Conservation (phyloP, 2,113 vertebrate species). For the Calypte anna region DNA sequence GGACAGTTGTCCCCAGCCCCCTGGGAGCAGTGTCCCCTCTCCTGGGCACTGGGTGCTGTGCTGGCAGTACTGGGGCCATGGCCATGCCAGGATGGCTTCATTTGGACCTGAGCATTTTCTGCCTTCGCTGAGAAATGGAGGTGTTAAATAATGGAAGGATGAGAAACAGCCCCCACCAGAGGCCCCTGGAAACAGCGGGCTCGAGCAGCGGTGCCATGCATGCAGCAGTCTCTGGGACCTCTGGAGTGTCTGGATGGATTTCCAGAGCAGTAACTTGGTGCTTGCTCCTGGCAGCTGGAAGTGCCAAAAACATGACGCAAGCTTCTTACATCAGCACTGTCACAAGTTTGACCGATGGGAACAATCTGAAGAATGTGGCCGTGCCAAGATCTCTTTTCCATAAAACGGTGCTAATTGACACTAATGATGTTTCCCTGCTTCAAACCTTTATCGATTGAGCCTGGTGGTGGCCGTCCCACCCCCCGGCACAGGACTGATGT, state of each 20-base stretch:
- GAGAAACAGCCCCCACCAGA: rapidly evolving
- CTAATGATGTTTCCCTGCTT: conserved; percentile 13
- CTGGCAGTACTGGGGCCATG: background rate
- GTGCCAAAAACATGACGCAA: background rate
- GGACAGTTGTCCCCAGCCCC: background rate
- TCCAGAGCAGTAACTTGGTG: rapidly evolving
- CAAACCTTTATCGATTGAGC: background rate
- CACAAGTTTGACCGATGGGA: background rate
- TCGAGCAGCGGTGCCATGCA: rapidly evolving
- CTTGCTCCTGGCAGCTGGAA: background rate
- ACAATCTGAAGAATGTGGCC: background rate
- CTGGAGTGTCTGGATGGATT: background rate
- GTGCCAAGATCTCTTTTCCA: conserved; percentile 8
- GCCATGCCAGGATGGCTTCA: background rate
- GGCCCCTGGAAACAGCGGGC: background rate
- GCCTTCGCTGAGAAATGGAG: rapidly evolving
- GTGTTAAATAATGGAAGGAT: background rate
- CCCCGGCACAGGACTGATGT: conserved; percentile 8
- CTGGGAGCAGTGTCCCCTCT: background rate
- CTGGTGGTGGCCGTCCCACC: background rate
- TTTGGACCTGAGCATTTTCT: background rate
- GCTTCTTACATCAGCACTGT: background rate
- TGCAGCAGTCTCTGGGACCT: background rate
- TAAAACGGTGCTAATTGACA: conserved; percentile 14
- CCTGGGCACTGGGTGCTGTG: background rate